A percentile compares a stretch with the other conserved stretches of the same genome.
Conservation (phyloP, 2,797 vertebrate genomes). For the Tachyglossus aculeatus region DNA sequence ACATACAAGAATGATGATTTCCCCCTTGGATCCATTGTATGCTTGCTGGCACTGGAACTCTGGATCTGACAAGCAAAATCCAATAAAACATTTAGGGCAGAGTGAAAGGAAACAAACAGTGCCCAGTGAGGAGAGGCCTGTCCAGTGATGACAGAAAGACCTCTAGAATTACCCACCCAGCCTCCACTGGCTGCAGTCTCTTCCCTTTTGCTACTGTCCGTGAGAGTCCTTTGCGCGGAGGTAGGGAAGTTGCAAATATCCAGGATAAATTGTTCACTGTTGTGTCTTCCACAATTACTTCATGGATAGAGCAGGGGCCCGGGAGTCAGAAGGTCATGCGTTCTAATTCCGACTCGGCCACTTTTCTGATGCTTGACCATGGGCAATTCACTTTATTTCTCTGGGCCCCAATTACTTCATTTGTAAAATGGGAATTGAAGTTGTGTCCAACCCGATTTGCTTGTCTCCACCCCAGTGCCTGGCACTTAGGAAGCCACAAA, state of each 20-base stretch:
- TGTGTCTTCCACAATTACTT: too few species aligned
- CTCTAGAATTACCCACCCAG: not conserved
- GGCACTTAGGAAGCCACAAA: too few species aligned
- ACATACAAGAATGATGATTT: slow-evolving; percentile 64
- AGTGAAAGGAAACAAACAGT: slow-evolving; percentile 32
- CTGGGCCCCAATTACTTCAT: not conserved
- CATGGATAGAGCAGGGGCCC: not conserved
- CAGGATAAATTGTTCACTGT: too few species aligned
- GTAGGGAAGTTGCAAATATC: not conserved
- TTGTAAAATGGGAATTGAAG: not conserved
- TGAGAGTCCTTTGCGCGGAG: accelerated
- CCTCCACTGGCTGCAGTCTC: not conserved
- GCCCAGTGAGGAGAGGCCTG: not conserved
- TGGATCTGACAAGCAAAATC: slow-evolving; percentile 23
- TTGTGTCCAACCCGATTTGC: too few species aligned
- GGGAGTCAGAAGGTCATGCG: not conserved
- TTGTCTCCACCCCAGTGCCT: too few species aligned
- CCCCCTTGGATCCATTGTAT: slow-evolving; percentile 55
- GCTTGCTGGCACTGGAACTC: slow-evolving; percentile 52
- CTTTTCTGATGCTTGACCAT: not conserved
- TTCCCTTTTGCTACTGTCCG: not conserved
- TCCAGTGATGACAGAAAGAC: not conserved
- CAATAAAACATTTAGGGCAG: slow-evolving; percentile 38
- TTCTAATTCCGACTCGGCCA: not conserved
- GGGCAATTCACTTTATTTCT: not conserved